These are phyloP conservation scores for Plectrocnemia conspersa DNA, from an alignment of 1,140 invertebrate species.

Conservation along the genomic window DNA sequence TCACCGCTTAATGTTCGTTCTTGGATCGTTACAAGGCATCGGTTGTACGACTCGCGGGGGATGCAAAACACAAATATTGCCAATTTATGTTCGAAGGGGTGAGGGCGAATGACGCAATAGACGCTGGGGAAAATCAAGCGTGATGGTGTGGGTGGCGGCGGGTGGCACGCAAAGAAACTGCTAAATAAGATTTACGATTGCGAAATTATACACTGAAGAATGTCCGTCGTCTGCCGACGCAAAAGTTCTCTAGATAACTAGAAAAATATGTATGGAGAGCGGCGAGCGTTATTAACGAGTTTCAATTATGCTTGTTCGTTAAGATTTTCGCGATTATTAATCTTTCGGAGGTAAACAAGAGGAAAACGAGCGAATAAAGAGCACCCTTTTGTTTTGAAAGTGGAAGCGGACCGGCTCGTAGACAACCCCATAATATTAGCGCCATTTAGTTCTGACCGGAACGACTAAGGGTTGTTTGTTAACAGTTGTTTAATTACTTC, in stretches of 20 bases:
- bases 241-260: too few relatives aligned
- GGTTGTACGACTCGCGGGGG: too few relatives aligned
- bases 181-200: not conserved
- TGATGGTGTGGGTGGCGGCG: not conserved
- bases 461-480: slow-evolving; percentile 24
- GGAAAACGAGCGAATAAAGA: not conserved
- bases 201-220: not conserved
- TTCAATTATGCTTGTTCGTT: not conserved
- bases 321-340: not conserved
- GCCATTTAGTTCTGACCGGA: slow-evolving; percentile 22
- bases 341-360: not conserved
- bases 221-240: too few relatives aligned
- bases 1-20: too few relatives aligned
- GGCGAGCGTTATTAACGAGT: too few relatives aligned
- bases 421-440: slow-evolving; percentile 27
- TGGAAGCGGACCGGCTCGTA: slow-evolving; percentile 4
- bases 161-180: not conserved
- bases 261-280: not conserved
- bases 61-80: slow-evolving; percentile 29
- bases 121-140: not conserved
- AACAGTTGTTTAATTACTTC: slow-evolving; percentile 34
- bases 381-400: not conserved
- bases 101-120: not conserved
- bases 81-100: slow-evolving; percentile 28
- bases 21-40: too few relatives aligned